Evolutionary conservation across 2,888 invertebrate species (phyloP).

Genomic region (Ectemnius continuus): DNA sequence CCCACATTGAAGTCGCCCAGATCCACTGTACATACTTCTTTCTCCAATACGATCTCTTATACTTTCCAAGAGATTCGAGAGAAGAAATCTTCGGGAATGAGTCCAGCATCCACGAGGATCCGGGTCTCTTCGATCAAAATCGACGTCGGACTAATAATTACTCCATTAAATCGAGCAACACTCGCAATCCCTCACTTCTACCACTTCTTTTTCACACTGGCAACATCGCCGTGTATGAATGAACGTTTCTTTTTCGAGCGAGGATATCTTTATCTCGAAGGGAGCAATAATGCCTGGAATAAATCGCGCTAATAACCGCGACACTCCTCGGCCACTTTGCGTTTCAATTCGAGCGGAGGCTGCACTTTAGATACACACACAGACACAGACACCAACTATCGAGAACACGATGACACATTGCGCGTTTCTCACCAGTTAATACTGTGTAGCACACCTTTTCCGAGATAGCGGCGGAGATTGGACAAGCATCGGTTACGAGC

Average conservation of each 20-base stretch:
- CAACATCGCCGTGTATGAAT: constrained; percentile 7
- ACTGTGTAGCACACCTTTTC: not conserved
- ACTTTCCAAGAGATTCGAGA: no score
- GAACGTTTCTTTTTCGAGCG: constrained; percentile 12
- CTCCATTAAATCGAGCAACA: no score
- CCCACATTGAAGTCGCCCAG: no score
- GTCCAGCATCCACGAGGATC: no score
- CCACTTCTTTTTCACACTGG: no score
- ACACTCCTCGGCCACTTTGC: constrained; percentile 16
- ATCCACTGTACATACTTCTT: no score
- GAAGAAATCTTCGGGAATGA: no score
- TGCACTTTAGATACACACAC: constrained; percentile 28
- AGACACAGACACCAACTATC: constrained; percentile 40
- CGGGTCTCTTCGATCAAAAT: no score
- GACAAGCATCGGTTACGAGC: not conserved
- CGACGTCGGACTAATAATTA: no score
- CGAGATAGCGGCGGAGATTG: not conserved
- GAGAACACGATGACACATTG: constrained; percentile 40
- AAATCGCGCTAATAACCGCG: constrained; percentile 45
- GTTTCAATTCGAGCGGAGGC: constrained; percentile 25
- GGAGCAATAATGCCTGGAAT: constrained; percentile 31
- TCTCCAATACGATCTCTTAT: no score
- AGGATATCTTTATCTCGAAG: constrained; percentile 13
- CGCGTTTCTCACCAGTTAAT: constrained; percentile 23
- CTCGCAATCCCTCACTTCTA: no score